Conservation (phyloP, 1,140 invertebrate species). For the Drosophila eugracilis region DNA sequence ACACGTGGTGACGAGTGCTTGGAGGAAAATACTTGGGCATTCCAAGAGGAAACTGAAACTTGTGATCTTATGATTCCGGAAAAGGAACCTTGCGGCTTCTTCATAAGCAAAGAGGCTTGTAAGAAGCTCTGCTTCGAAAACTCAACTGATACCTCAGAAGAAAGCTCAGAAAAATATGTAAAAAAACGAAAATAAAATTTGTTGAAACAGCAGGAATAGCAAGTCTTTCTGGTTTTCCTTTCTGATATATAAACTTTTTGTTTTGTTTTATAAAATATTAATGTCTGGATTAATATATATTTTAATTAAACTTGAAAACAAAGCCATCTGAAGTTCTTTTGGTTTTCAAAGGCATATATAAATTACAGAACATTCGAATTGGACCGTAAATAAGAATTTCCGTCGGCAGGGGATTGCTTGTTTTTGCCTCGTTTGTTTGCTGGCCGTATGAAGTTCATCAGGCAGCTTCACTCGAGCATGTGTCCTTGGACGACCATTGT, state of each 20-base stretch:
- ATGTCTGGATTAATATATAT: no score
- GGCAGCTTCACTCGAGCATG: conserved; percentile 34
- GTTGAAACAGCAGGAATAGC: no score
- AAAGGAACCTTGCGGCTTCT: not conserved
- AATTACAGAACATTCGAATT: conserved; percentile 6
- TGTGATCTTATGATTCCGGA: not conserved
- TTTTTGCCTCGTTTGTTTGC: conserved; percentile 23
- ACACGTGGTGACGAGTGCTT: not conserved
- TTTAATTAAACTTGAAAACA: not conserved
- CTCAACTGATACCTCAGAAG: not conserved
- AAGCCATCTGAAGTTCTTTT: not conserved
- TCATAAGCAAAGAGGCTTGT: not conserved
- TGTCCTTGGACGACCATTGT: conserved; percentile 64
- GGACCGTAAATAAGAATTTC: conserved; percentile 12
- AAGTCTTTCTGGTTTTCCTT: no score
- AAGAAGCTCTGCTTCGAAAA: not conserved
- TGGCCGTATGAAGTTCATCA: conserved; percentile 41
- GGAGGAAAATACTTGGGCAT: not conserved
- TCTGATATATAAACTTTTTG: no score
- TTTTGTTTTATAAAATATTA: no score
- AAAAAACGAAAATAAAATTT: not conserved
- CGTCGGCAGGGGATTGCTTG: conserved; percentile 10
- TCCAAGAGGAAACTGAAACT: not conserved
- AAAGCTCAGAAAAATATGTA: not conserved
- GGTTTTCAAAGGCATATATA: not conserved